Evolutionary conservation across 2,888 invertebrate species (phyloP), one percentile per base, ranked within the genome.

Genomic region (Lamellibrachia columna): DNA sequence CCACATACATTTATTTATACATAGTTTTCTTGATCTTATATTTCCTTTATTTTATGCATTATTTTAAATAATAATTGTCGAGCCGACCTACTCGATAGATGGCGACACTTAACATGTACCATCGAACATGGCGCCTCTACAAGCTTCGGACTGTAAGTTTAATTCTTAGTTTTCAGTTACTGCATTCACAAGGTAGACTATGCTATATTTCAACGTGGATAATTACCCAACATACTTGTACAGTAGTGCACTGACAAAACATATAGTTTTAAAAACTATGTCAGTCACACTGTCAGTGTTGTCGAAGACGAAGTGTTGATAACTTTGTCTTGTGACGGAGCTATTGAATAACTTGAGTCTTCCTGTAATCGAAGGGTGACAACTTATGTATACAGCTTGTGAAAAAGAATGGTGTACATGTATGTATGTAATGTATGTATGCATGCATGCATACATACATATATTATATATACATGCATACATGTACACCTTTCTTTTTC

Each of bases 71-170:
- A 8, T 58, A 58, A 40, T 40, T 40, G 40, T 40, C 40, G 40
- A 40, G 40, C 40, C 3, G n/a, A 22, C 75, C 15, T n/a, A 75
- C 6, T 75, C 75, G 75, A 11, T 75, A 75, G 75, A 75, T 75
- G 75, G 75, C 75, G 75, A 11, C 75, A 75, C 75, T 22, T 75
- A 75, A 75, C 22, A 6, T 75, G 22, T 15, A 75, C 75, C 75
- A 15, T 75, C 22, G 75, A 75, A 75, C 15, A 75, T 75, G 75
- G 75, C 75, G 75, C 75, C 22, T 15, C n/a, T 75, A 75, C 75
- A 75, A 75, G 75, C 75, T 75, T 75, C 75, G 75, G 75, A 75
- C 75, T 75, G 75, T 75, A 75, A 75, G 75, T 75, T 75, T 15
- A 22, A 75, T 75, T 15, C 75, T 22, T 75, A 6, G 15, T 75